phyloP scores from a whole-genome alignment of 2,113 vertebrate genomes.

The Nibea coibor region DNA sequence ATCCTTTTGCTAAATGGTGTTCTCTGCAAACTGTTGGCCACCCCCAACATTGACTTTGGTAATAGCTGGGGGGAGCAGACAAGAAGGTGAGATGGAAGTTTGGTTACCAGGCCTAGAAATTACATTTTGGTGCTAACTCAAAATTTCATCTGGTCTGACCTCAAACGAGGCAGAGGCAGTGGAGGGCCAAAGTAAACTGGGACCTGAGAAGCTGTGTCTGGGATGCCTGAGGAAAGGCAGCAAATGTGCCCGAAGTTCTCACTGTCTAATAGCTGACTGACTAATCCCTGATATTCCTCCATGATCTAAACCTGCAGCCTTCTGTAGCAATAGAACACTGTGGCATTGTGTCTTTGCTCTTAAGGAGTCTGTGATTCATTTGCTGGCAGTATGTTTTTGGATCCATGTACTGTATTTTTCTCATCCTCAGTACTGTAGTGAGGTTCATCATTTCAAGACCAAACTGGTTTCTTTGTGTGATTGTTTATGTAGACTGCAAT shows the following conservation, averaged over 20 bases:
- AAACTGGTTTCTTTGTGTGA: constrained; percentile 43
- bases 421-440: constrained; percentile 49
- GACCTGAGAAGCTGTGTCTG: constrained; percentile 72
- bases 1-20: constrained; percentile 5
- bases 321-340: constrained; percentile 73
- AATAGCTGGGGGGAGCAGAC: constrained; percentile 24
- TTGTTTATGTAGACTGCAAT: constrained; percentile 43
- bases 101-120: constrained; percentile 59
- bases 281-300: constrained; percentile 78
- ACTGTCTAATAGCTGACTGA: constrained; percentile 69
- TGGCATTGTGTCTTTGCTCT: constrained; percentile 74
- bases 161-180: constrained; percentile 67
- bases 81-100: constrained; percentile 53
- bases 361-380: constrained; percentile 76
- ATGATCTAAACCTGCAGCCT: constrained; percentile 79
- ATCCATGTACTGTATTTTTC: constrained; percentile 62
- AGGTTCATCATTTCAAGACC: constrained; percentile 52
- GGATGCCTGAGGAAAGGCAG: constrained; percentile 71
- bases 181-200: constrained; percentile 76
- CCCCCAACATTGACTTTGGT: constrained; percentile 34
- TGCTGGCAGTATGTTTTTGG: constrained; percentile 67
- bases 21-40: constrained; percentile 9
- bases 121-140: constrained; percentile 69
- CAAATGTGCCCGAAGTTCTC: constrained; percentile 63
- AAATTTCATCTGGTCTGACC: constrained; percentile 71